Evolutionary conservation across 2,888 invertebrate species (phyloP), one percentile per base, ranked within the genome.

Genomic region (Lasioglossum figueresi): DNA sequence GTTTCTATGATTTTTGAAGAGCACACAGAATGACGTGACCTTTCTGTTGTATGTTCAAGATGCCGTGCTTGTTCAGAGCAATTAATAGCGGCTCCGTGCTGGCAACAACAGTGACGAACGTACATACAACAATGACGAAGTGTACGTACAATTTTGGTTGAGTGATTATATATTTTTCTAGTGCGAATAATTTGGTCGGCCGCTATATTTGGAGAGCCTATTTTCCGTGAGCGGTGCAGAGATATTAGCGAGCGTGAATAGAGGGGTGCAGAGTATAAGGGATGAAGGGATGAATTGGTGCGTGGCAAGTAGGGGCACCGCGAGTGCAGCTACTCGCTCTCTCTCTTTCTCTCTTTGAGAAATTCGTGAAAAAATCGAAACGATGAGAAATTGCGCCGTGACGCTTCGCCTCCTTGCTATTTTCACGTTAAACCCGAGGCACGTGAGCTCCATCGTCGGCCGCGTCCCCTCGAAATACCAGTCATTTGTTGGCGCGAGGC

Each of bases 401-500:
- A 76, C 66, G 81, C 79, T 66, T 85, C 70, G 76, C 48, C 78
- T 82, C 71, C 75, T 84, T 70, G 85, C 88, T 89, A 88, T 88
- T 89, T 89, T 89, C 88, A 88, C 79, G 87, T 85, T 88, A 88
- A 86, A 81, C 37, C 84, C 72, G 70, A 37, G 78, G 59, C 81
- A 79, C 75, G 82, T 76, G 76, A 80, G 80, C 76, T 73, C 59
- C 40, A 43, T 66, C 63, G 59, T 73, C 80, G 79, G 43, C 72
- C 52, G 59, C 52, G 59, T 63, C 59, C 59, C 59, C 59, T 63
- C 59, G 59, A 63, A 63, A 63, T 63, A 63, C 59, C 59, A 63
- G 59, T 63, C 59, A 63, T 63, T 63, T 63, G 59, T 63, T 63
- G 59, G 59, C 59, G 59, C 59, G 59, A 63, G 59, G 78, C 76